Evolutionary conservation across 2,113 vertebrate genomes (phyloP).

Genomic region (Pomatostomus ruficeps): DNA sequence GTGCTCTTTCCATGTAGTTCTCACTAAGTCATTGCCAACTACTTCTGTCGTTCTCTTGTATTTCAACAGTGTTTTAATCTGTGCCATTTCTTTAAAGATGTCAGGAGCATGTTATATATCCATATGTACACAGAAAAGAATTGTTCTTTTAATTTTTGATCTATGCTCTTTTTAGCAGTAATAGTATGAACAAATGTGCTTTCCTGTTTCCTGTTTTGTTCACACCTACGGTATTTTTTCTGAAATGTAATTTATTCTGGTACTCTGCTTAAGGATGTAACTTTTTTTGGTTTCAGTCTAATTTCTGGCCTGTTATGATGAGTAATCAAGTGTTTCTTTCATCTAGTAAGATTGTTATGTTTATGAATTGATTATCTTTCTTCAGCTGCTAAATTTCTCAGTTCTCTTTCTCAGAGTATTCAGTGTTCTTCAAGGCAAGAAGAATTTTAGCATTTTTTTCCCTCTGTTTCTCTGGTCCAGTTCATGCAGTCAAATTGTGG

Average conservation of each 20-base stretch:
- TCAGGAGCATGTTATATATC: background rate
- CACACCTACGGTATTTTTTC: background rate
- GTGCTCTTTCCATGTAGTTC: background rate
- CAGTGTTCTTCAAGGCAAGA: background rate
- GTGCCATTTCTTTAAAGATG: background rate
- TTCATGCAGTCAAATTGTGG: background rate
- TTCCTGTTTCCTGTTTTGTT: background rate
- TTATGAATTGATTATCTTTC: background rate
- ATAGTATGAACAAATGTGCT: background rate
- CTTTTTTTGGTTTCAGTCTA: background rate
- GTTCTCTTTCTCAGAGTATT: background rate
- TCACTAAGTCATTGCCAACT: background rate
- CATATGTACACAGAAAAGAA: background rate
- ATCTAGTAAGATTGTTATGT: background rate
- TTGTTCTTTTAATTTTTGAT: background rate
- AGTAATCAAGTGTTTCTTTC: constrained; percentile 11
- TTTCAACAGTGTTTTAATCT: background rate
- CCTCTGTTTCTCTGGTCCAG: background rate
- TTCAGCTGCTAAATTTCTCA: background rate
- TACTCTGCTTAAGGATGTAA: background rate
- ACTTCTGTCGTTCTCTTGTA: background rate
- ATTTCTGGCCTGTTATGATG: background rate
- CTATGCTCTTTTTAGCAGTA: background rate
- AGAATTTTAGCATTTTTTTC: background rate
- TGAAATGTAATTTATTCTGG: background rate